These are phyloP conservation scores for Macrobrachium rosenbergii DNA, from an alignment of 1,140 invertebrate genomes.

Conservation along the genomic window DNA sequence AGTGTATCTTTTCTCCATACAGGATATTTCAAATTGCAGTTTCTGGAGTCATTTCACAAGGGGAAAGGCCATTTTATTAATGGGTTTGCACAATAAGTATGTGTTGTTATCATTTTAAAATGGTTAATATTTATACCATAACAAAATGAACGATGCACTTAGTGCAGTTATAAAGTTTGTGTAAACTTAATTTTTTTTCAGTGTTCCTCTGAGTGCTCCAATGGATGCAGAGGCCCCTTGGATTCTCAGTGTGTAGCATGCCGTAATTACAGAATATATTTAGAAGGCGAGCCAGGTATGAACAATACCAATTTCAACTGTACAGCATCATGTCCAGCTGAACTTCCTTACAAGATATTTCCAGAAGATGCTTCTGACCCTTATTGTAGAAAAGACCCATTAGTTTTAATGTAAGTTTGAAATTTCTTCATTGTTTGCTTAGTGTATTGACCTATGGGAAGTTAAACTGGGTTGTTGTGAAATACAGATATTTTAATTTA, in stretches of 20 bases:
- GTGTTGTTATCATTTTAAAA: too few species aligned
- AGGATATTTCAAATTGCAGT: too few species aligned
- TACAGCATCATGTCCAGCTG: constrained; percentile 84
- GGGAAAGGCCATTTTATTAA: too few species aligned
- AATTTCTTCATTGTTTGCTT: too few species aligned
- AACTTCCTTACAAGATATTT: constrained; percentile 84
- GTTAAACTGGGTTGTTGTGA: not conserved
- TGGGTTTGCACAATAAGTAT: too few species aligned
- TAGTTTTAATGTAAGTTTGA: constrained; percentile 22
- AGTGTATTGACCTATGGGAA: too few species aligned
- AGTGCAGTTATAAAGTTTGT: not conserved
- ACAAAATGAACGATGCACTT: too few species aligned
- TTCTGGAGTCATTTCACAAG: too few species aligned
- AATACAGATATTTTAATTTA: not conserved
- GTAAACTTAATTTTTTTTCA: constrained; percentile 72
- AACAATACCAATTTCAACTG: constrained; percentile 86
- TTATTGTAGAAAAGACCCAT: constrained; percentile 81
- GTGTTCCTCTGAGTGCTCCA: constrained; percentile 83
- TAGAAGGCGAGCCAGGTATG: constrained; percentile 72
- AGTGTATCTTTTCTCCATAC: too few species aligned
- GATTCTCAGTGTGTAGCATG: constrained; percentile 86
- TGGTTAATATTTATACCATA: too few species aligned
- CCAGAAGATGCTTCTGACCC: constrained; percentile 79
- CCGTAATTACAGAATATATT: constrained; percentile 86
- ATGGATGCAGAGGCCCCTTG: constrained; percentile 85